Evolutionary conservation across 1,140 invertebrate genomes (phyloP), one percentile per base, ranked within the genome.

Genomic region (Battus philenor): DNA sequence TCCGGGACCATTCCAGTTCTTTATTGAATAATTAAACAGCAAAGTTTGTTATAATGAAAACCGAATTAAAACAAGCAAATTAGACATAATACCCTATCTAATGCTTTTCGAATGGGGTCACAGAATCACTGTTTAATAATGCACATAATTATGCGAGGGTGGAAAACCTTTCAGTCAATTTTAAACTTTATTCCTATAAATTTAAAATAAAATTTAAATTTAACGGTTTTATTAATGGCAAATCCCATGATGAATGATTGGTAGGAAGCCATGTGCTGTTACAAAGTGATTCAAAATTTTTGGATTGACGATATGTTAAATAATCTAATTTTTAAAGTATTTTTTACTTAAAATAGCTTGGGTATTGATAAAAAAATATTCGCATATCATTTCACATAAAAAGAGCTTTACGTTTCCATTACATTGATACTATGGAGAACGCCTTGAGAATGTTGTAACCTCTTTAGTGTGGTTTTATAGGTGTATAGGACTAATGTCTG

Each of bases 21-120:
- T 60, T 55, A 66, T 60, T 70, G 68, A 80, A 82, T 82, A 70
- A 82, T 80, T 80, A 64, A 82, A 57, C 47, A 59, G 54, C 29
- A 65, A 66, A 80, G 65, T 76, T 80, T 68, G 73, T 76, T 72
- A 68, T 60, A 82, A 78, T 82, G 53, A 82, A 82, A 80, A 78
- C 66, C 64, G 66, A 82, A 78, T 82, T 80, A 82, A 80, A 75
- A 82, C 78, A 80, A 76, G 68, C 72, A 78, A 82, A 82, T 82
- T 78, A 80, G 59, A 64, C 51, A 67, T 81, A 73, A 81, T 79
- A 45, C 61, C 61, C 54, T 33, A 50, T 62, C 60, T 76, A 75
- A 82, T 80, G 72, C 64, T 43, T 62, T 71, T 71, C 62, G 47
- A 78, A 78, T 79, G 56, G 78, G 78, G 76, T 80, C 76, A 78